Percentiles rank a stretch among this genome's conserved stretches.
phyloP scores from a whole-genome alignment of 2,888 invertebrate genomes.

The Pandemis corylana region DNA sequence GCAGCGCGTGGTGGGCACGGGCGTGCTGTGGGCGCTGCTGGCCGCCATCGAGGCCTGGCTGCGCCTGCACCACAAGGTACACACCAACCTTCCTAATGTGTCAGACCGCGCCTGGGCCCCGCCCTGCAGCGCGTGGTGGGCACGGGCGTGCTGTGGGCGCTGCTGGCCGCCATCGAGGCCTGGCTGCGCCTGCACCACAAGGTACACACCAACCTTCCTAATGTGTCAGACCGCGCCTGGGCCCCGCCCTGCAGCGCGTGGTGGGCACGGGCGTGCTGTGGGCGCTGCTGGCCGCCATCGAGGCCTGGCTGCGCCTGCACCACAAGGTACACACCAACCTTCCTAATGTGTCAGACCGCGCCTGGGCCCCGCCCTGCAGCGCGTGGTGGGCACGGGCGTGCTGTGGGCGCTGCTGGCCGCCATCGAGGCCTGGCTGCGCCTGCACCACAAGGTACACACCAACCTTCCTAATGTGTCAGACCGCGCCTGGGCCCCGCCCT shows the following conservation, averaged over 20 bases:
- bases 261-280: slow-evolving; percentile 93
- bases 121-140: slow-evolving; percentile 95
- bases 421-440: slow-evolving; percentile 94
- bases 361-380: slow-evolving; percentile 94
- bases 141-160: slow-evolving; percentile 92
- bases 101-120: slow-evolving; percentile 91
- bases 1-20: slow-evolving; percentile 94
- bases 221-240: slow-evolving; percentile 88
- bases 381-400: slow-evolving; percentile 93
- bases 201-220: not conserved
- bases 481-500: slow-evolving; percentile 95
- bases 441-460: slow-evolving; percentile 69
- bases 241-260: slow-evolving; percentile 94
- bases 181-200: slow-evolving; percentile 88
- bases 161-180: slow-evolving; percentile 93
- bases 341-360: slow-evolving; percentile 82
- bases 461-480: not conserved
- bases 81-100: not conserved
- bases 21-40: slow-evolving; percentile 92
- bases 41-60: slow-evolving; percentile 95
- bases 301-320: slow-evolving; percentile 91
- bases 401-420: slow-evolving; percentile 93
- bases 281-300: slow-evolving; percentile 93
- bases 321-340: slow-evolving; percentile 52
- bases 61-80: slow-evolving; percentile 83